phyloP scores from a whole-genome alignment of 1,140 invertebrate species.

The Orius laevigatus region DNA sequence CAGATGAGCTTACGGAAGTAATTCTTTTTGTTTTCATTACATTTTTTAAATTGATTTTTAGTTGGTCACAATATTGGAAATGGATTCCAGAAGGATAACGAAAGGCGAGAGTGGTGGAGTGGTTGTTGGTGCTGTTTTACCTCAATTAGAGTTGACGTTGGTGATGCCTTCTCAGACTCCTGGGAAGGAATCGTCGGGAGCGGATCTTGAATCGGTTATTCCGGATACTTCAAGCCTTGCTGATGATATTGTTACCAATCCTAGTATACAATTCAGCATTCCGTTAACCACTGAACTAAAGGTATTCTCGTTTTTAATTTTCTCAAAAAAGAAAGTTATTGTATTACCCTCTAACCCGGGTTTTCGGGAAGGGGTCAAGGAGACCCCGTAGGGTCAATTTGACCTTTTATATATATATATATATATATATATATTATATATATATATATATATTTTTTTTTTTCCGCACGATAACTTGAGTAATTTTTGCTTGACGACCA shows the following conservation, averaged over 20 bases:
- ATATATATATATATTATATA: not conserved
- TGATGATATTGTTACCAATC: constrained; percentile 37
- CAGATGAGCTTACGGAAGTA: constrained; percentile 49
- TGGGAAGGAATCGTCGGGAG: constrained; percentile 61
- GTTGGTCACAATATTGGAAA: constrained; percentile 56
- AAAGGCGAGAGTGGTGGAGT: constrained; percentile 32
- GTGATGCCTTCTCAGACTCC: constrained; percentile 66
- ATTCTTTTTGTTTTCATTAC: not conserved
- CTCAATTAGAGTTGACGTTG: constrained; percentile 72
- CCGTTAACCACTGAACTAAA: constrained; percentile 19
- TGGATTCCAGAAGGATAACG: constrained; percentile 45
- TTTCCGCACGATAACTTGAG: no score
- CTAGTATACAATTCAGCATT: constrained; percentile 21
- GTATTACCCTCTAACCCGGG: no score
- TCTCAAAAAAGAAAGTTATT: no score
- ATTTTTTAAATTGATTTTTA: constrained; percentile 10
- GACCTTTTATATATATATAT: not conserved
- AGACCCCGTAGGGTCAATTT: no score
- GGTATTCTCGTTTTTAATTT: constrained; percentile 5
- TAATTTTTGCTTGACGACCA: not conserved
- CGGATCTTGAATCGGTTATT: constrained; percentile 62
- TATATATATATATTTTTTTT: not conserved
- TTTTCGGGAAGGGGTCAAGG: no score
- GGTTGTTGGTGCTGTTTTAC: constrained; percentile 56
- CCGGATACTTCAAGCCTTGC: constrained; percentile 64